Evolutionary conservation across 2,113 vertebrate genomes (phyloP).

Genomic region (Epinephelus fuscoguttatus): DNA sequence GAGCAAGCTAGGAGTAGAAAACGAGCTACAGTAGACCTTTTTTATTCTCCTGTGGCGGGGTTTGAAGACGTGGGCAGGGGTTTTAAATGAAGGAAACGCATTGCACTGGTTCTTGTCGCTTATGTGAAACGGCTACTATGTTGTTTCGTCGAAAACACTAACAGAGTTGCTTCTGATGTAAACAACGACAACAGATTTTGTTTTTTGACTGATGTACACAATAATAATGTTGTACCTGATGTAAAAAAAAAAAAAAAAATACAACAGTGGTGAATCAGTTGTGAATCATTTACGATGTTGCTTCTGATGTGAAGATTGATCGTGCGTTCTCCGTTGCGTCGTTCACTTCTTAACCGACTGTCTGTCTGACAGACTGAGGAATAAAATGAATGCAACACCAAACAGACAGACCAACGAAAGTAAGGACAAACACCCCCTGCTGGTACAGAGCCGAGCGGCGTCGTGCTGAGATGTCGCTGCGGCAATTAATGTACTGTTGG

Average conservation of each 20-base stretch:
- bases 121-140: slow-evolving; percentile 51
- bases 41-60: slow-evolving; percentile 47
- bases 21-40: slow-evolving; percentile 18
- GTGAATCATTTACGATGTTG: slow-evolving; percentile 60
- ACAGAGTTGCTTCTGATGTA: slow-evolving; percentile 63
- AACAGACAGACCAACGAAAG: slow-evolving; percentile 12
- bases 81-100: slow-evolving; percentile 68
- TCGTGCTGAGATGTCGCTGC: slow-evolving; percentile 19
- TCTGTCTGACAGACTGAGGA: slow-evolving; percentile 43
- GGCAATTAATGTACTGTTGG: slow-evolving; percentile 2
- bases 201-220: slow-evolving; percentile 63
- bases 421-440: slow-evolving; percentile 31
- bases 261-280: slow-evolving; percentile 58
- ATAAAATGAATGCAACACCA: slow-evolving; percentile 42
- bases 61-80: slow-evolving; percentile 30
- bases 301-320: slow-evolving; percentile 57
- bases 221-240: slow-evolving; percentile 66
- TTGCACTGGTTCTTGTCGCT: slow-evolving; percentile 73
- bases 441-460: slow-evolving; percentile 30
- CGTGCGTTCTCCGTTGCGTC: slow-evolving; percentile 34
- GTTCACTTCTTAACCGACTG: slow-evolving; percentile 40
- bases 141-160: slow-evolving; percentile 45
- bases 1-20: slow-evolving; percentile 39
- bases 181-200: slow-evolving; percentile 44
- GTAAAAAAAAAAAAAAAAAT: slow-evolving; percentile 23